A percentile compares a stretch with the other conserved stretches of the same genome.
Evolutionary conservation across 2,797 vertebrate genomes (phyloP).

Genomic region (Oceanodroma leucorhoa): DNA sequence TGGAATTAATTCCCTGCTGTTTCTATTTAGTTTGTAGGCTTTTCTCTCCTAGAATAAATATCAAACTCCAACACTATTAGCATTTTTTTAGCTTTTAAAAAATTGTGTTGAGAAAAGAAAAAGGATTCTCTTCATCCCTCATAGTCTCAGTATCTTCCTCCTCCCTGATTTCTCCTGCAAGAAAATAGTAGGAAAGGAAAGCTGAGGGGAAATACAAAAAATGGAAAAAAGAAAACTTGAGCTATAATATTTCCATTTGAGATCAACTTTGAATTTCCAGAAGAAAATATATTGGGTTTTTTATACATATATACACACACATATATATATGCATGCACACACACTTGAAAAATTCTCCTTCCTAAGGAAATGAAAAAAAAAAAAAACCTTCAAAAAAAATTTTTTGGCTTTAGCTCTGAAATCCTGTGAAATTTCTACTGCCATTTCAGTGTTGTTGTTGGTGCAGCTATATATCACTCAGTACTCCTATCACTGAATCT

Average conservation of each 20-base stretch:
- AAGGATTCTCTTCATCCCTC: background rate
- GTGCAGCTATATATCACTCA: background rate
- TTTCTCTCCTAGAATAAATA: constrained; percentile 7
- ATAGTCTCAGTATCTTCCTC: background rate
- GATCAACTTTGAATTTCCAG: background rate
- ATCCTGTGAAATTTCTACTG: background rate
- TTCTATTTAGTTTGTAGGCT: constrained; percentile 9
- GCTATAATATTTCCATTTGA: background rate
- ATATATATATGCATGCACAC: accelerated
- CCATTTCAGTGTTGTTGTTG: background rate
- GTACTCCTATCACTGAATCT: background rate
- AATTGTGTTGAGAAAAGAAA: background rate
- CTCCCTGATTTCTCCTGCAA: background rate
- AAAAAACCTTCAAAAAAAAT: background rate
- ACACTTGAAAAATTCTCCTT: background rate
- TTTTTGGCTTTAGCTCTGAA: background rate
- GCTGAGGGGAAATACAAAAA: background rate
- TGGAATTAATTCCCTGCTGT: constrained; percentile 19
- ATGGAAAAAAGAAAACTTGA: background rate
- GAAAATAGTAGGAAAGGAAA: background rate
- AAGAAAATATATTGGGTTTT: background rate
- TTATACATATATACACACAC: accelerated
- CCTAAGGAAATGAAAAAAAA: background rate
- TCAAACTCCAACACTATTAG: background rate
- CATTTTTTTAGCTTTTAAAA: background rate